Conservation (phyloP, 2,888 invertebrate species). For the Phortica magna region DNA sequence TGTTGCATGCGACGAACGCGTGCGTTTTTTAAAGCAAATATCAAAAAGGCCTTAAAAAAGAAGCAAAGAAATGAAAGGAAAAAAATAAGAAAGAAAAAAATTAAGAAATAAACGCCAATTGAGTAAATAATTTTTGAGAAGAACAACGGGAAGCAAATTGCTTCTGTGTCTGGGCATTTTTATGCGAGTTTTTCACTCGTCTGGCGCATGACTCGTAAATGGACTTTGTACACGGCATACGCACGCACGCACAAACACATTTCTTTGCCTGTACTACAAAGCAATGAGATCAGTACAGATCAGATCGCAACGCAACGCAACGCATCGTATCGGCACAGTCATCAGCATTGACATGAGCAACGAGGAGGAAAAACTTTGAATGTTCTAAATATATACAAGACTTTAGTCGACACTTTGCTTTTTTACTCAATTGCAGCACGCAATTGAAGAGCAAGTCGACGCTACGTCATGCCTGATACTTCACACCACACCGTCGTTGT, state of each 20-base stretch:
- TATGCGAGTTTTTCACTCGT: slow-evolving; percentile 43
- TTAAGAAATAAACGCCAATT: not conserved
- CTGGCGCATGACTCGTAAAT: slow-evolving; percentile 66
- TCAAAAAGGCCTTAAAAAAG: slow-evolving; percentile 8
- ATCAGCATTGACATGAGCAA: slow-evolving; percentile 6
- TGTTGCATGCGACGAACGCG: not conserved
- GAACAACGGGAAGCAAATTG: not conserved
- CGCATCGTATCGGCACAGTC: not conserved
- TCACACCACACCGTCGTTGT: too few species aligned
- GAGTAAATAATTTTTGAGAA: not conserved
- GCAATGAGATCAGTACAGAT: not conserved
- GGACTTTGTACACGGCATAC: slow-evolving; percentile 56
- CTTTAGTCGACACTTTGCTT: not conserved
- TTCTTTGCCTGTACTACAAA: too few species aligned
- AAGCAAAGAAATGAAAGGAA: not conserved
- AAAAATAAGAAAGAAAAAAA: not conserved
- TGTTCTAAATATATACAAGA: slow-evolving; percentile 12
- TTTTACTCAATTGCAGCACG: not conserved
- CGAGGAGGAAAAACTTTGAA: not conserved
- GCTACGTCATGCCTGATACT: too few species aligned
- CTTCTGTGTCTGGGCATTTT: slow-evolving; percentile 12
- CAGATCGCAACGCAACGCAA: not conserved
- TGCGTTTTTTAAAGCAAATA: not conserved
- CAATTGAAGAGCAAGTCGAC: not conserved
- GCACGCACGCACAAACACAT: not conserved